These are phyloP conservation scores for Solea solea DNA, from an alignment of 2,113 vertebrate genomes.

Conservation along the genomic window DNA sequence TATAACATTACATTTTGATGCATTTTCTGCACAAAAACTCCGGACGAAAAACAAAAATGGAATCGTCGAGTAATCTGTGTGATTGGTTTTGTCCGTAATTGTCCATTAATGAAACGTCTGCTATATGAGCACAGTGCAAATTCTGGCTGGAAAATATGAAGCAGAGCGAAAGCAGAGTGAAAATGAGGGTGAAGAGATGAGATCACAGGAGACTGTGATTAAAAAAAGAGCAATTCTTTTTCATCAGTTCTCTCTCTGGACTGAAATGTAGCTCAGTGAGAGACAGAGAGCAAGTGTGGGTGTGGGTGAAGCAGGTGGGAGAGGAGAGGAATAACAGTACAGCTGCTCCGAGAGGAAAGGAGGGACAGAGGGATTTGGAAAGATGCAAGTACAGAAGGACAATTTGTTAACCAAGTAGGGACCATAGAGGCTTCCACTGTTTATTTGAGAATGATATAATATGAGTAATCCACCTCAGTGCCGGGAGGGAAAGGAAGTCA, in stretches of 20 bases:
- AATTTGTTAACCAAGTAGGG: conserved; percentile 27
- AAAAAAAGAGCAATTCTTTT: conserved; percentile 65
- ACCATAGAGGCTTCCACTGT: conserved; percentile 27
- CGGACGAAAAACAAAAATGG: conserved; percentile 14
- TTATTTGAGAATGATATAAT: neutral
- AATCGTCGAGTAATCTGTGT: neutral
- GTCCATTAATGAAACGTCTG: conserved; percentile 41
- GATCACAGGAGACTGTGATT: conserved; percentile 57
- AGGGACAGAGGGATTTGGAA: conserved; percentile 38
- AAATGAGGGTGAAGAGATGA: conserved; percentile 43
- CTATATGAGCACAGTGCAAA: conserved; percentile 14
- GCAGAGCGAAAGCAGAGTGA: neutral
- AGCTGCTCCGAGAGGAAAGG: conserved; percentile 55
- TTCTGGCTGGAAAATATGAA: conserved; percentile 25
- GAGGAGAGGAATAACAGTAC: conserved; percentile 70
- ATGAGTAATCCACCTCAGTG: conserved; percentile 34
- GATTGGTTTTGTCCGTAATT: conserved; percentile 15
- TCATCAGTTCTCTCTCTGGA: conserved; percentile 64
- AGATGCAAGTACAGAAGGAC: conserved; percentile 35
- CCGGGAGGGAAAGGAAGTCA: conserved; percentile 12
- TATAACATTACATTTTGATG: neutral
- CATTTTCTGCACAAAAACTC: conserved; percentile 3
- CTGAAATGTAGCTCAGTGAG: conserved; percentile 52
- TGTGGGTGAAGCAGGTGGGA: conserved; percentile 77
- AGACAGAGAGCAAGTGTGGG: conserved; percentile 64